phyloP scores from a whole-genome alignment of 1,140 invertebrate genomes.

The Gerris buenoi region DNA sequence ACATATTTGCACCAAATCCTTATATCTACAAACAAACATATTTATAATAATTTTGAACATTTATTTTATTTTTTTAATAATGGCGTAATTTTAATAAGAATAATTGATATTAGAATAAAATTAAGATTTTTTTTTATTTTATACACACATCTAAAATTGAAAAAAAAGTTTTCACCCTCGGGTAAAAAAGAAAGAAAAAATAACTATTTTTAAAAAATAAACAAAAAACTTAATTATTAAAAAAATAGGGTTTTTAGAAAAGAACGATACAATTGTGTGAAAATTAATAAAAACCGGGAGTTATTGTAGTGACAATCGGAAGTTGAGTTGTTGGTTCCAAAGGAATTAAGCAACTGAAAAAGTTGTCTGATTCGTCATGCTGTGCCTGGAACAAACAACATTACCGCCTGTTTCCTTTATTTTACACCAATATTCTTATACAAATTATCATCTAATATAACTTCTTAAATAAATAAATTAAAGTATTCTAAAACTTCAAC shows the following conservation, averaged over 20 bases:
- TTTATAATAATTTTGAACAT: too few species aligned
- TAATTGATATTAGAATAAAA: too few species aligned
- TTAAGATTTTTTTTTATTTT: not conserved
- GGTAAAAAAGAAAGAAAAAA: not conserved
- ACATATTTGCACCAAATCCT: too few species aligned
- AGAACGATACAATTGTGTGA: too few species aligned
- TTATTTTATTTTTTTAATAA: too few species aligned
- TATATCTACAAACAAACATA: too few species aligned
- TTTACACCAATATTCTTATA: not conserved
- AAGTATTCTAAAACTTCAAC: too few species aligned
- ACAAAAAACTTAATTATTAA: not conserved
- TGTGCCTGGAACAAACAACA: conserved; percentile 15
- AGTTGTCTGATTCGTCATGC: conserved; percentile 13
- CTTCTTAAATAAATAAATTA: too few species aligned
- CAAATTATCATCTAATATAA: not conserved
- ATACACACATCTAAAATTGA: not conserved
- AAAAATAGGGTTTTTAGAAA: not conserved
- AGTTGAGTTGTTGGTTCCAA: too few species aligned
- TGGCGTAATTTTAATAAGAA: too few species aligned
- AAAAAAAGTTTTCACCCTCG: not conserved
- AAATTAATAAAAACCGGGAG: too few species aligned
- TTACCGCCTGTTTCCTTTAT: conserved; percentile 2
- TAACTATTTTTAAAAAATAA: not conserved
- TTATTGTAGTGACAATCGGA: too few species aligned
- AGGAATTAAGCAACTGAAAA: conserved; percentile 14